Conservation (phyloP, 2,888 invertebrate species). For the Nezara viridula region DNA sequence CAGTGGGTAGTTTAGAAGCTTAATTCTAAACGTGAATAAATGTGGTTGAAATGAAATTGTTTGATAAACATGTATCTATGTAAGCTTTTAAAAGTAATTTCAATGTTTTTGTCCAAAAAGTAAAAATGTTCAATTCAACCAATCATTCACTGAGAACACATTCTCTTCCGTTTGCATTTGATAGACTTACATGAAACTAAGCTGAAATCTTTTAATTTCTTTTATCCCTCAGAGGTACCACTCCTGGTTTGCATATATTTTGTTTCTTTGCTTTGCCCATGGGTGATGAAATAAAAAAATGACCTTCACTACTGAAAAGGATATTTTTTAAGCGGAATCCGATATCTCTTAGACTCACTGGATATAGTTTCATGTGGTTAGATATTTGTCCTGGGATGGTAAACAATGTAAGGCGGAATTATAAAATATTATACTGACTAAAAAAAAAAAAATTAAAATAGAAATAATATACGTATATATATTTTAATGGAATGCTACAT, state of each 20-base stretch:
- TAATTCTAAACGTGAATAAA: too few relatives aligned
- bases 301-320: not conserved
- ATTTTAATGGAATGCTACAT: too few relatives aligned
- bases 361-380: slow-evolving; percentile 12
- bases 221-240: not conserved
- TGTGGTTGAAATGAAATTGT: too few relatives aligned
- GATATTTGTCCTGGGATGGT: not conserved
- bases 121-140: too few relatives aligned
- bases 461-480: too few relatives aligned
- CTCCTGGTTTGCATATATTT: not conserved
- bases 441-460: too few relatives aligned
- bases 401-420: not conserved
- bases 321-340: not conserved
- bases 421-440: not conserved
- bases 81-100: too few relatives aligned
- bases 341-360: not conserved
- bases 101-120: too few relatives aligned
- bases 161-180: not conserved
- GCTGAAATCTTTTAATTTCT: not conserved
- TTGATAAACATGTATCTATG: too few relatives aligned
- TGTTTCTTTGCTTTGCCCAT: not conserved
- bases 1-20: too few relatives aligned
- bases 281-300: not conserved
- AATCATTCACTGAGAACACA: too few relatives aligned
- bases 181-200: not conserved